Base-by-base conservation (phyloP, 2,113 vertebrate species). In the Argyrosomus japonicus region DNA sequence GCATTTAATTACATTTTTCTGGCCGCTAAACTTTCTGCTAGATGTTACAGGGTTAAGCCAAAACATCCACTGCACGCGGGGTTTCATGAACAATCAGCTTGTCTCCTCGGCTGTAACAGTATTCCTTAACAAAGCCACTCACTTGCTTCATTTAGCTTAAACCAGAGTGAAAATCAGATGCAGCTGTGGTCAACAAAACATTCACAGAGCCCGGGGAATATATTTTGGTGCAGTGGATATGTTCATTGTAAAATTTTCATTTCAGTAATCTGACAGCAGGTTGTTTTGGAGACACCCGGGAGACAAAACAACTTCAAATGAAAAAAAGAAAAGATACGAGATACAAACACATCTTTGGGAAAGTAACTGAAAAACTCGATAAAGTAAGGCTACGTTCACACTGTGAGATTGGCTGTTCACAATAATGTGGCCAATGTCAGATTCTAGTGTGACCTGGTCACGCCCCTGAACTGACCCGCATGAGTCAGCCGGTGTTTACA, bases 181-280 rank as follows among this genome's bases (percentile, higher is more conserved):
- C 74, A 73, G 50, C 62, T 72, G 54, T 68, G 82, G 89, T 25
- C 82, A 77, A 63, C 40, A 61, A 14, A 73, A 86, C 72, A 77
- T 29, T 36, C 17, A 70, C 13, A 32, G 9, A 65, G 54, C 10
- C 56, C 6, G 14, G 51, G 40, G 18, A 72, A 43, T 56, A 43
- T 50, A 23, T 69, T 48, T 23, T 71, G 58, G 5, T 32, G 32
- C 12, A 48, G 56, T 21, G 6, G 14, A 51, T 40, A 0, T 29
- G 29, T 51, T 81, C 17, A 25, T 45, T 62, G 64, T 29, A 32
- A 61, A 48, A 14, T 29, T 74, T 68, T 61, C 6, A 69, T 74
- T 54, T 61, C 8, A 75, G 19, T 40, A 11, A 75, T 27, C 25
- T 67, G 27, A 64, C 18, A 60, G 61, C 14, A 18, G 8, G 8